Percentiles rank a stretch among this genome's conserved stretches.
phyloP scores from a whole-genome alignment of 2,888 invertebrate species.

The Diaprepes abbreviatus region DNA sequence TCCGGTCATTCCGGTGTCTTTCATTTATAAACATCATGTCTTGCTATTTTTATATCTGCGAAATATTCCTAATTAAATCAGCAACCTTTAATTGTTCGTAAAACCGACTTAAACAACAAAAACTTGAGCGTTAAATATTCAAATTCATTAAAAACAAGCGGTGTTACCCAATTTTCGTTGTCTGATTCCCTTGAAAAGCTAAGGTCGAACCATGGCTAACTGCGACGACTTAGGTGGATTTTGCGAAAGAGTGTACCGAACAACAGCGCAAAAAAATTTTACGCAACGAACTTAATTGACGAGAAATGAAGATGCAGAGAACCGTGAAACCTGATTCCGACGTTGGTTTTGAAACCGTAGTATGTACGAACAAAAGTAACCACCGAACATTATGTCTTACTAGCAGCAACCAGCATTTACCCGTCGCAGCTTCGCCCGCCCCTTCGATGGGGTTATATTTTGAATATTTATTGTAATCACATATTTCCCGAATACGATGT shows the following conservation, averaged over 20 bases:
- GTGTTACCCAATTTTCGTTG: constrained; percentile 11
- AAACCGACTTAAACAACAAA: too few species aligned
- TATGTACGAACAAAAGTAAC: too few species aligned
- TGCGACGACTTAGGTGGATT: constrained; percentile 26
- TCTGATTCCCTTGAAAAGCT: constrained; percentile 19
- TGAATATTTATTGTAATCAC: too few species aligned
- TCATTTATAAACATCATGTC: too few species aligned
- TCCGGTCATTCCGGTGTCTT: too few species aligned
- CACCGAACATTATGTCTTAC: not conserved
- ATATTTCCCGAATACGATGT: too few species aligned
- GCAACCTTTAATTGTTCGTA: too few species aligned
- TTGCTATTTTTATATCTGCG: too few species aligned
- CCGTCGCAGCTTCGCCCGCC: too few species aligned
- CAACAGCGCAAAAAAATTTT: constrained; percentile 25
- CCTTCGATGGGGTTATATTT: too few species aligned
- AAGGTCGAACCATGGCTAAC: constrained; percentile 28
- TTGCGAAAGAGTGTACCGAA: constrained; percentile 26
- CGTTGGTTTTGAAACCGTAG: not conserved
- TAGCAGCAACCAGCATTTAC: too few species aligned
- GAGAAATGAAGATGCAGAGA: constrained; percentile 21
- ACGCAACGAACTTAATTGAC: constrained; percentile 24
- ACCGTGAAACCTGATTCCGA: constrained; percentile 28
- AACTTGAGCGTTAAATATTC: not conserved
- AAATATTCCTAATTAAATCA: too few species aligned
- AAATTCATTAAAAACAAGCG: not conserved